Evolutionary conservation across 2,888 invertebrate species (phyloP).

Genomic region (Tenthredo amoena): DNA sequence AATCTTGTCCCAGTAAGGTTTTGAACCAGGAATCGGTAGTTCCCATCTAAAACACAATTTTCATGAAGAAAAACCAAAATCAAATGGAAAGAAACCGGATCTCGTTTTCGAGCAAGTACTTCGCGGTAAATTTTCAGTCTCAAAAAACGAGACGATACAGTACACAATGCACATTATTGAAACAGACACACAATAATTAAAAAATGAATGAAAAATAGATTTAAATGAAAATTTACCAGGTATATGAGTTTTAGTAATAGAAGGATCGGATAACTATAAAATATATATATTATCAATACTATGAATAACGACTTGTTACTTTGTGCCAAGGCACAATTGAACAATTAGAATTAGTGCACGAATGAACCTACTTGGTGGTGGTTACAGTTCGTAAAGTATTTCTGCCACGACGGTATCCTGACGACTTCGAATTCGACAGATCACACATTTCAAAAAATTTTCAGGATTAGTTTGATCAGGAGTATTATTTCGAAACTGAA

Average conservation of each 20-base stretch:
- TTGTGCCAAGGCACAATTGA: background rate
- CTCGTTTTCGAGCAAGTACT: background rate
- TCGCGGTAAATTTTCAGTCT: background rate
- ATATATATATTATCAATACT: background rate
- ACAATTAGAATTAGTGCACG: background rate
- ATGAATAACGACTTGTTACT: background rate
- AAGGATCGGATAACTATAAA: background rate
- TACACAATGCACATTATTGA: background rate
- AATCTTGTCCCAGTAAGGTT: constrained; percentile 67
- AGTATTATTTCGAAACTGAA: background rate
- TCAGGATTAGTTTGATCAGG: background rate
- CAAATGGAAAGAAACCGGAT: background rate
- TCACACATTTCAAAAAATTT: constrained; percentile 40
- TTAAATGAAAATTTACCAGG: background rate
- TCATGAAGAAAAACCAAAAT: background rate
- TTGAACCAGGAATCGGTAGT: constrained; percentile 62
- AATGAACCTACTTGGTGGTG: constrained; percentile 39
- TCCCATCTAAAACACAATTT: constrained; percentile 65
- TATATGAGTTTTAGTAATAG: background rate
- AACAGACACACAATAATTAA: background rate
- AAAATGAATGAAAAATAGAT: background rate
- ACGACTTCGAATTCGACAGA: constrained; percentile 6
- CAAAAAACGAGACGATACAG: background rate
- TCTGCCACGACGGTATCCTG: constrained; percentile 13
- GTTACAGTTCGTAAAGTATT: constrained; percentile 37